These are phyloP conservation scores for Orcinus orca DNA, from an alignment of 2,113 vertebrate genomes.

Conservation along the genomic window DNA sequence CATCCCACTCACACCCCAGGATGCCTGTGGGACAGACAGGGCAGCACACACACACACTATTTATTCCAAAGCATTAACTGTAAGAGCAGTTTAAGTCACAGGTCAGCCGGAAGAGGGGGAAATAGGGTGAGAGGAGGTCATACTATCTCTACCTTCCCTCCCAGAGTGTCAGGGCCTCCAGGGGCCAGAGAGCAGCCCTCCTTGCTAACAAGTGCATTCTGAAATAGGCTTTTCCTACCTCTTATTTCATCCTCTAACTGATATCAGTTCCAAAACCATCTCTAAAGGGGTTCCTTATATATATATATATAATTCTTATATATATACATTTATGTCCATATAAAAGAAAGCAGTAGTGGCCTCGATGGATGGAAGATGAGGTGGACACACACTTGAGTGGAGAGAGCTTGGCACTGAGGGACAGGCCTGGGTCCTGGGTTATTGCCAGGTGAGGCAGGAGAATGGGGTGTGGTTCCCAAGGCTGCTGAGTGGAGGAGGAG, in stretches of 20 bases:
- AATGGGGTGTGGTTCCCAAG: background rate
- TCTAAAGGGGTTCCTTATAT: constrained; percentile 65
- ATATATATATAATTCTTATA: constrained; percentile 74
- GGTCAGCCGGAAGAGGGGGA: constrained; percentile 70
- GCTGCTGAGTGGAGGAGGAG: constrained; percentile 11
- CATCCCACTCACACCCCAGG: background rate
- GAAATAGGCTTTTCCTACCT: constrained; percentile 24
- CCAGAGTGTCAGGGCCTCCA: constrained; percentile 41
- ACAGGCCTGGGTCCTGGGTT: background rate
- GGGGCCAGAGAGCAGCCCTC: background rate
- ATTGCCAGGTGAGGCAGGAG: background rate
- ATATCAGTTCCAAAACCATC: constrained; percentile 67
- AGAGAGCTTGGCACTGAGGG: background rate
- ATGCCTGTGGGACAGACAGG: background rate
- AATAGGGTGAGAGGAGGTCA: constrained; percentile 35
- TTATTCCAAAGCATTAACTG: constrained; percentile 64
- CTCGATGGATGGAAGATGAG: background rate
- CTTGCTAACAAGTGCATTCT: background rate
- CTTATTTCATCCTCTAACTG: constrained; percentile 69
- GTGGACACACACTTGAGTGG: background rate
- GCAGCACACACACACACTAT: background rate
- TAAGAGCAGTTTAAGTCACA: constrained; percentile 65
- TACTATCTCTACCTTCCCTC: constrained; percentile 55
- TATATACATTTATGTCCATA: constrained; percentile 75
- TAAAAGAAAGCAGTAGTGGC: constrained; percentile 72